Conservation (phyloP, 2,113 vertebrate genomes). For the Ceyx margarethae region DNA sequence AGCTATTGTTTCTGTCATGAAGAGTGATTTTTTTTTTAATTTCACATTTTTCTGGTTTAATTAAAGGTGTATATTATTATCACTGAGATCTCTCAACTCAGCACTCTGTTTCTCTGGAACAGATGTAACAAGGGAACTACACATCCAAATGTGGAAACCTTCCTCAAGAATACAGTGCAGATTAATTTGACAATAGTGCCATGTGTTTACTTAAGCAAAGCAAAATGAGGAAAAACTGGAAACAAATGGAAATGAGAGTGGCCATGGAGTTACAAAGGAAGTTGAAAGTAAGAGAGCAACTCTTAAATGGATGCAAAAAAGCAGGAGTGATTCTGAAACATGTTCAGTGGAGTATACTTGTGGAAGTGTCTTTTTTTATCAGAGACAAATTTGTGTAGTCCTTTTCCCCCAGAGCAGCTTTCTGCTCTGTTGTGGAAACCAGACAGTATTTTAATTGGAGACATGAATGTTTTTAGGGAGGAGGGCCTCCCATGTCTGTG, state of each 20-base stretch:
- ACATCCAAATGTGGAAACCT: background rate
- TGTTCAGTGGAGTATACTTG: background rate
- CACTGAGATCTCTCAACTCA: background rate
- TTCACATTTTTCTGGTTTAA: background rate
- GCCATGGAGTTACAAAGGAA: background rate
- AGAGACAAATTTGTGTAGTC: background rate
- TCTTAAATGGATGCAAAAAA: background rate
- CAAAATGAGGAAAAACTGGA: background rate
- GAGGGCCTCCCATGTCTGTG: background rate
- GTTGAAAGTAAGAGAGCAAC: background rate
- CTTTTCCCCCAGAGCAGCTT: background rate
- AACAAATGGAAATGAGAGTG: background rate
- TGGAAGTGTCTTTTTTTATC: background rate
- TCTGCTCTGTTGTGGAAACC: constrained; percentile 4
- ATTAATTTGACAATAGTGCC: background rate
- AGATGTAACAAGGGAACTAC: background rate
- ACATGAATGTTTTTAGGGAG: background rate
- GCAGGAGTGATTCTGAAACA: background rate
- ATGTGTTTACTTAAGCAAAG: background rate
- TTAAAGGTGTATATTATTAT: background rate
- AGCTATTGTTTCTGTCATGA: background rate
- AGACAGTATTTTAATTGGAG: background rate
- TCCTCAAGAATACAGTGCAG: background rate
- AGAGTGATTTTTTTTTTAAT: background rate
- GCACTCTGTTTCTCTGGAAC: background rate